Conservation (phyloP, 1,140 invertebrate genomes). For the Drosophila sechellia region DNA sequence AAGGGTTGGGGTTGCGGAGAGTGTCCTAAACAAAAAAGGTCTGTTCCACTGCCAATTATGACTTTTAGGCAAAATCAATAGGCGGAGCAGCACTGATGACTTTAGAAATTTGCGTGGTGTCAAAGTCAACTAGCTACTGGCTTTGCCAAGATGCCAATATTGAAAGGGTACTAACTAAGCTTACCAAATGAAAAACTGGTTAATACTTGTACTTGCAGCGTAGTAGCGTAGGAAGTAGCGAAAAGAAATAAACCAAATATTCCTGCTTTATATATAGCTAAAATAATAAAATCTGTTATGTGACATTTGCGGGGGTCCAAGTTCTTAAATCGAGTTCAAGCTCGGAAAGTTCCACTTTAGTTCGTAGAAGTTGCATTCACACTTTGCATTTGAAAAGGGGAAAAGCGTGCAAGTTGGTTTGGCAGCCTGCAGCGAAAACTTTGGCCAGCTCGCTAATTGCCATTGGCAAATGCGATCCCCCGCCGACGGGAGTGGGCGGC, state of each 20-base stretch:
- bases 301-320: background rate
- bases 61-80: conserved; percentile 63
- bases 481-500: conserved; percentile 30
- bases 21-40: conserved; percentile 25
- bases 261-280: background rate
- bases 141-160: conserved; percentile 9
- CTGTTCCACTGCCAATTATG: conserved; percentile 44
- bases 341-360: conserved; percentile 2
- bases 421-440: conserved; percentile 62
- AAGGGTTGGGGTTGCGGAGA: background rate
- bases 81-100: conserved; percentile 38
- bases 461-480: conserved; percentile 31
- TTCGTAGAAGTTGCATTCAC: conserved; percentile 26
- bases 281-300: background rate
- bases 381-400: conserved; percentile 49
- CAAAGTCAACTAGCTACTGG: conserved; percentile 36
- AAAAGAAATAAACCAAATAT: background rate
- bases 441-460: conserved; percentile 57
- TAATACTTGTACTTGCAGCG: too few species aligned
- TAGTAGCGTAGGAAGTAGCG: too few species aligned
- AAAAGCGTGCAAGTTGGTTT: conserved; percentile 53
- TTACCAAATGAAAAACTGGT: too few species aligned
- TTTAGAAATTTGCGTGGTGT: conserved; percentile 38
- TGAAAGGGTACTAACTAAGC: too few species aligned
- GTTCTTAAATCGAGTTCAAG: background rate